phyloP scores from a whole-genome alignment of 2,888 invertebrate genomes.

The Zhuqinia jingwanae region DNA sequence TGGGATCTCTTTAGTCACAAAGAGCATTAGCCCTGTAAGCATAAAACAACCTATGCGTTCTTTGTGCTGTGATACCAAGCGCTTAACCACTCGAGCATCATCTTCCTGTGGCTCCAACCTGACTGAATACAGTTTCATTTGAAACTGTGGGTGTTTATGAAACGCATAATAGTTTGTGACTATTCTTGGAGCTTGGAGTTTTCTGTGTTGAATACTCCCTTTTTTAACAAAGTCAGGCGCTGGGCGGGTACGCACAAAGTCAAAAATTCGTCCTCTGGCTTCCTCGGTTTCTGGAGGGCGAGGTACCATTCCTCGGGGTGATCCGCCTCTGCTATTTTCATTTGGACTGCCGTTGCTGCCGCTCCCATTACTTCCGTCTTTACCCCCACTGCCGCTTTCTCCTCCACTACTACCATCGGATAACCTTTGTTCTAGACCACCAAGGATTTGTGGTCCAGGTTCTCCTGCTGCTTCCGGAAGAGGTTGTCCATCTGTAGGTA shows the following conservation, averaged over 20 bases:
- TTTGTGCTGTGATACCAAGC: background rate
- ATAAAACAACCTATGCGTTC: slow-evolving; percentile 39
- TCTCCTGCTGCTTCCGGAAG: background rate
- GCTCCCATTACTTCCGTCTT: too few species aligned
- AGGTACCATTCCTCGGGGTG: too few species aligned
- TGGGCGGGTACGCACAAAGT: too few species aligned
- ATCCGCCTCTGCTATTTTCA: too few species aligned
- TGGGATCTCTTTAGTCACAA: slow-evolving; percentile 16
- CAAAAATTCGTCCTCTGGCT: too few species aligned
- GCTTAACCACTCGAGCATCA: background rate
- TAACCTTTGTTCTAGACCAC: too few species aligned
- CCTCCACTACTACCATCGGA: too few species aligned
- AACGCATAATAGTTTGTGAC: slow-evolving; percentile 60
- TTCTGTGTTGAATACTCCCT: background rate
- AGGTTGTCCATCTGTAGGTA: background rate
- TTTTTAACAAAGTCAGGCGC: background rate
- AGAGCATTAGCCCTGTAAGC: slow-evolving; percentile 38
- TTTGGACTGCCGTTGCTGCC: too few species aligned
- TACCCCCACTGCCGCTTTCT: too few species aligned
- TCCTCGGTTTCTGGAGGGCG: too few species aligned
- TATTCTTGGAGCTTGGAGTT: too few species aligned
- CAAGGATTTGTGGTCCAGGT: too few species aligned
- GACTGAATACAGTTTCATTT: slow-evolving; percentile 53
- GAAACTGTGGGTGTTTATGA: background rate
- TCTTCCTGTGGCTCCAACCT: slow-evolving; percentile 48